phyloP scores from a whole-genome alignment of 2,888 invertebrate genomes.

The Eilema sororculum region DNA sequence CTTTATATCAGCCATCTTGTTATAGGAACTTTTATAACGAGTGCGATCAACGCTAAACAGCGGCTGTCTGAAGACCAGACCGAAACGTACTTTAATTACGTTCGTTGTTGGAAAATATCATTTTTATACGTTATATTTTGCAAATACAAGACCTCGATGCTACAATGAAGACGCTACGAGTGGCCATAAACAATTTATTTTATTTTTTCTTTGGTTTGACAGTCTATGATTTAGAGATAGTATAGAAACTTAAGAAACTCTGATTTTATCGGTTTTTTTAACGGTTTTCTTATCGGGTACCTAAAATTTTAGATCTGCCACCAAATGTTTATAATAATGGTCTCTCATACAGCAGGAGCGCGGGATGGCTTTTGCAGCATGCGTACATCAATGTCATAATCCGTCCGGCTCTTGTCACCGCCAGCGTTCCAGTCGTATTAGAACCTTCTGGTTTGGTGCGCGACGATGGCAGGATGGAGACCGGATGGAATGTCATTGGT shows the following conservation, averaged over 20 bases:
- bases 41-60: slow-evolving; percentile 76
- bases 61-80: slow-evolving; percentile 66
- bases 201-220: slow-evolving; percentile 19
- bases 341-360: no score
- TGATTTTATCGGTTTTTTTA: neutral
- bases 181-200: slow-evolving; percentile 62
- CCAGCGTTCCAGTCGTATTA: no score
- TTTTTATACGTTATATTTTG: slow-evolving; percentile 61
- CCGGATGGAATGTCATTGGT: no score
- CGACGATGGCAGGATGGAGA: no score
- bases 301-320: no score
- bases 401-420: no score
- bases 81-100: slow-evolving; percentile 60
- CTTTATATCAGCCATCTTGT: slow-evolving; percentile 87
- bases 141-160: slow-evolving; percentile 63
- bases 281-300: no score
- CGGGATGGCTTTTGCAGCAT: no score
- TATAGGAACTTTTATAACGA: slow-evolving; percentile 65
- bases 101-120: slow-evolving; percentile 68
- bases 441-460: no score
- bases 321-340: no score
- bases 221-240: slow-evolving; percentile 20
- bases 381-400: no score
- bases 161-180: slow-evolving; percentile 75
- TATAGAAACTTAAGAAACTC: neutral